Conservation (phyloP, 2,797 vertebrate genomes). For the Setipinna tenuifilis region DNA sequence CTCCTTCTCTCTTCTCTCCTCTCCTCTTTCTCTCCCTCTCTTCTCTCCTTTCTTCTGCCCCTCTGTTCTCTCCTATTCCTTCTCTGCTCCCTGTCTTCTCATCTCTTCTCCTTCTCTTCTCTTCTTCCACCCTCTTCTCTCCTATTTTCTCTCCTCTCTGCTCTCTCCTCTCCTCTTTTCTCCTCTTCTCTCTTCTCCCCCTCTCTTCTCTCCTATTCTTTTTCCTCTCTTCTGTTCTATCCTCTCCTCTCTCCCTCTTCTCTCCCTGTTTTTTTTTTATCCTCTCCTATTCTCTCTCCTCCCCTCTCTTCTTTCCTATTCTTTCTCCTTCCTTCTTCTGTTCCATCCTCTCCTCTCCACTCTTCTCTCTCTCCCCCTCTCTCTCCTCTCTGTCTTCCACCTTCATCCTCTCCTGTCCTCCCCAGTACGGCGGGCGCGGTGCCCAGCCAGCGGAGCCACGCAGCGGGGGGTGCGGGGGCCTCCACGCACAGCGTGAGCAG, state of each 20-base stretch:
- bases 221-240: slow-evolving; percentile 48
- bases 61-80: background rate
- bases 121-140: slow-evolving; percentile 43
- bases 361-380: too few species aligned
- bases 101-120: slow-evolving; percentile 28
- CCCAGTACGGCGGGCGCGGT: slow-evolving; percentile 49
- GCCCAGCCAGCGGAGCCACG: slow-evolving; percentile 76
- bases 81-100: slow-evolving; percentile 45
- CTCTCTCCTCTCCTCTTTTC: slow-evolving; percentile 49
- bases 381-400: slow-evolving; percentile 33
- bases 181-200: background rate
- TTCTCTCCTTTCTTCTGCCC: slow-evolving; percentile 50
- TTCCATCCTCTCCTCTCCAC: too few species aligned
- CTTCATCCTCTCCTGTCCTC: slow-evolving; percentile 37
- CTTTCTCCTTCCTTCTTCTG: too few species aligned
- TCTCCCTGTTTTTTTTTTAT: slow-evolving; percentile 31
- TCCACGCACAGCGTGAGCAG: slow-evolving; percentile 87
- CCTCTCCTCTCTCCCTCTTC: background rate
- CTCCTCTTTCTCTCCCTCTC: background rate
- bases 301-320: too few species aligned
- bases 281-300: slow-evolving; percentile 42
- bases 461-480: slow-evolving; percentile 66
- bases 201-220: too few species aligned
- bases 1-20: slow-evolving; percentile 33
- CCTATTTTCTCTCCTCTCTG: background rate